Percentiles rank a stretch among this genome's conserved stretches.
These are phyloP conservation scores for Mastomys coucha DNA, from an alignment of 2,113 vertebrate species.

Conservation along the genomic window DNA sequence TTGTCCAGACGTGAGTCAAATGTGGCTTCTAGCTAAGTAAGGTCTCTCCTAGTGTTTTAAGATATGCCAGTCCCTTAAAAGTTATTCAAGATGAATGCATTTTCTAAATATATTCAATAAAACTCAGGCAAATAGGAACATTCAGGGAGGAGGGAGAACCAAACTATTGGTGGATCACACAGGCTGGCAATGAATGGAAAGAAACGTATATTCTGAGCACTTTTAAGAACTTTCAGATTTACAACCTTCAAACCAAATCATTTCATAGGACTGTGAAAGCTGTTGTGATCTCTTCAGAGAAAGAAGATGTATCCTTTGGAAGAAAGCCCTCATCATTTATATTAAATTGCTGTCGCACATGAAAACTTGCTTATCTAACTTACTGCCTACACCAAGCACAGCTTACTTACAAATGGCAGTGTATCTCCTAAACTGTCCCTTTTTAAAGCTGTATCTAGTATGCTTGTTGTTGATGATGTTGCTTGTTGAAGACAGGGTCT, in stretches of 20 bases:
- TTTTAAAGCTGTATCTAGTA: neutral
- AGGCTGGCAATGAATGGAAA: neutral
- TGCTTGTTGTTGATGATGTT: neutral
- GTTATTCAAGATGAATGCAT: neutral
- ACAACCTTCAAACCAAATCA: neutral
- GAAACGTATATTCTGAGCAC: neutral
- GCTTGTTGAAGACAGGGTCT: neutral
- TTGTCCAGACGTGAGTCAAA: neutral
- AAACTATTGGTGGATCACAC: too few relatives aligned
- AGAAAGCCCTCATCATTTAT: neutral
- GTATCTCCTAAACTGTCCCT: neutral
- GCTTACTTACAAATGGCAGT: neutral
- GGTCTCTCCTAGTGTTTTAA: neutral
- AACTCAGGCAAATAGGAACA: neutral
- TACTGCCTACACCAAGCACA: neutral
- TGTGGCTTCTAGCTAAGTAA: neutral
- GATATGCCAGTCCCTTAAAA: neutral
- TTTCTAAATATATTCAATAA: neutral
- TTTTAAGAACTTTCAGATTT: neutral
- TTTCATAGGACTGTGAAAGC: constrained; percentile 14
- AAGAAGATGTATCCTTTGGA: constrained; percentile 28
- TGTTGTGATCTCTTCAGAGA: constrained; percentile 38
- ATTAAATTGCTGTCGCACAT: neutral
- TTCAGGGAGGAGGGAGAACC: too few relatives aligned
- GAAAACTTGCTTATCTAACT: neutral